Base-by-base conservation (phyloP, 1,140 invertebrate species). In the Rhagoletis pomonella region DNA sequence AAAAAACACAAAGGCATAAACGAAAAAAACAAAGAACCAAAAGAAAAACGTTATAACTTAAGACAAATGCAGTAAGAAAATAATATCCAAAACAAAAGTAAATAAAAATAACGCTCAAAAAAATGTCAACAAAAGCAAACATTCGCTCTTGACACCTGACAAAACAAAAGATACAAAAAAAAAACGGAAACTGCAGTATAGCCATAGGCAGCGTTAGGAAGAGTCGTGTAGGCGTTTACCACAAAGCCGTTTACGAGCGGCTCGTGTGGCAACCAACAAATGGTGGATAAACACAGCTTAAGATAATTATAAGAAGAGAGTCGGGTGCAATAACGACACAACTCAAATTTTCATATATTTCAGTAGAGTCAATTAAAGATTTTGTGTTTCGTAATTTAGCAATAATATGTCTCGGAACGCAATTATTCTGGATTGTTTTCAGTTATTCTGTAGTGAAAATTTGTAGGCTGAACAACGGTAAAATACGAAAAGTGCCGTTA, bases 51-150 rank as follows among this genome's bases (percentile, higher is more conserved):
- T 10, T 39, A 69, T 29, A 69, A 69, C 19, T 39, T 39, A 29
- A 69, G 65, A 29, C 29, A 73, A 73, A 73, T 47, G 42, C 42
- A 47, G 6, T 3, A 17, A 62, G 17, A 62, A 62, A 62, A 62
- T 6, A 62, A n/a, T 17, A n/a, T n/a, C n/a, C n/a, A n/a, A 69
- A 69, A 69, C 19, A 73, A 73, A n/a, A 47, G 67, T n/a, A 12
- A 62, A 62, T 62, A n/a, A 1, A 73, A 73, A 17, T 4, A 47
- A 17, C 39, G 1, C 42, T 12, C 67, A 47, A 73, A 67, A 73
- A 73, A 73, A 19, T 81, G 73, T 81, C 73, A 81, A 81, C 73
- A 81, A 81, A 81, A 81, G 69, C 69, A n/a, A 7, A 50, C 4
- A 12, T 17, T 9, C 50, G 42, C 69, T 1, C 50, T 55, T 6